Percentiles rank a stretch among this genome's conserved stretches.
Conservation (phyloP, 2,888 invertebrate genomes). For the Metacarcinus magister region DNA sequence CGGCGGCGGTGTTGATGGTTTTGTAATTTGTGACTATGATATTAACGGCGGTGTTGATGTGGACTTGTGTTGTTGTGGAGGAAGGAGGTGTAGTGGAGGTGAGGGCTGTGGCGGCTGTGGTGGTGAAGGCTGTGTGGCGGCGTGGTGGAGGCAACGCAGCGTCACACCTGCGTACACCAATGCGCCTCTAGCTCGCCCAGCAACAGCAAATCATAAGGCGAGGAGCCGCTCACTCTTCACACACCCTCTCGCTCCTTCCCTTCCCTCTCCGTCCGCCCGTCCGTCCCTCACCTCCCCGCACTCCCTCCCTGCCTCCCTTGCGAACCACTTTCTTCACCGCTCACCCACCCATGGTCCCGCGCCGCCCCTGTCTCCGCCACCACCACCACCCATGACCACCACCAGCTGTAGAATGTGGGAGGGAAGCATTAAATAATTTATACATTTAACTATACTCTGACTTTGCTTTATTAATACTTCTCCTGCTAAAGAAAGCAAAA, state of each 20-base stretch:
- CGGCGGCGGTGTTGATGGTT: neutral
- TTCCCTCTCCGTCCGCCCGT: neutral
- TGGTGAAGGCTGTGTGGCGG: neutral
- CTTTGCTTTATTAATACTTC: neutral
- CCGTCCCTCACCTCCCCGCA: neutral
- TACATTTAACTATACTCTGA: no score
- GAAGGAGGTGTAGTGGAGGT: neutral
- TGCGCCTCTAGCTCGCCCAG: conserved; percentile 70
- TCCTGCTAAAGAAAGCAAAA: neutral
- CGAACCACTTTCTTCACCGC: neutral
- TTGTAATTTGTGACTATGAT: neutral
- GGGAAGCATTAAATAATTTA: neutral
- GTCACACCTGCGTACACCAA: conserved; percentile 76
- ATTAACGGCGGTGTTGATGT: neutral
- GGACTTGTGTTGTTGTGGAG: neutral
- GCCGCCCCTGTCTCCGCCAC: conserved; percentile 1
- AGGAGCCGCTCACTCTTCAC: neutral
- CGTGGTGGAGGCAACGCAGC: neutral
- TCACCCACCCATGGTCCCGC: neutral
- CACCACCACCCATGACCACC: conserved; percentile 9
- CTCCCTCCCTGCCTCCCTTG: neutral
- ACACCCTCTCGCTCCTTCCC: neutral
- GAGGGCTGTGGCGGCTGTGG: neutral
- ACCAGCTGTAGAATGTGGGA: neutral
- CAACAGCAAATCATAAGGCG: conserved; percentile 72